Percentiles rank a stretch among this genome's conserved stretches.
Evolutionary conservation across 2,888 invertebrate genomes (phyloP).

Genomic region (Lepidonotus clava): DNA sequence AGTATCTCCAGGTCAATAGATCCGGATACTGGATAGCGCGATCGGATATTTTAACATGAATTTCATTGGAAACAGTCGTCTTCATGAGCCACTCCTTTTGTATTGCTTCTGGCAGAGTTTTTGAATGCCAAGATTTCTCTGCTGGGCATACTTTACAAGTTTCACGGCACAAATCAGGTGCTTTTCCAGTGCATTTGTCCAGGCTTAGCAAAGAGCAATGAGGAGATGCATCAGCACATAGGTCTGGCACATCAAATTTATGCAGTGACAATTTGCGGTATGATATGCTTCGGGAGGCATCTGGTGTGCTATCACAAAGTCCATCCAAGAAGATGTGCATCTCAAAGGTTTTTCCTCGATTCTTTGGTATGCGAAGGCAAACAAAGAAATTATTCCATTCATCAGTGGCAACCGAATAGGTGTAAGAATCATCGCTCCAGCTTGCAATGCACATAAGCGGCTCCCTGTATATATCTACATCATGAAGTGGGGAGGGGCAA

Average conservation of each 20-base stretch:
- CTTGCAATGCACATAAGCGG: slow-evolving; percentile 17
- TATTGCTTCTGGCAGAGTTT: background rate
- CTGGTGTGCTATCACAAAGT: background rate
- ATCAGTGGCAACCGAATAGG: slow-evolving; percentile 20
- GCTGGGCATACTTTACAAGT: background rate
- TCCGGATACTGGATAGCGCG: slow-evolving; percentile 23
- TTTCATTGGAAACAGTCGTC: background rate
- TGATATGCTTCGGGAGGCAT: background rate
- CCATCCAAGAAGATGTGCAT: slow-evolving; percentile 42
- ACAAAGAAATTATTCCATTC: slow-evolving; percentile 51
- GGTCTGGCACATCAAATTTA: background rate
- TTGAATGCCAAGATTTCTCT: background rate
- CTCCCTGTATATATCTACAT: background rate
- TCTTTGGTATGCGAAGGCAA: background rate
- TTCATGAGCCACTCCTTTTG: slow-evolving; percentile 24
- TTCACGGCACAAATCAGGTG: slow-evolving; percentile 15
- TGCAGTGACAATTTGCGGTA: background rate
- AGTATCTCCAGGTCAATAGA: background rate
- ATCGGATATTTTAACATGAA: background rate
- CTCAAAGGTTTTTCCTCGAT: background rate
- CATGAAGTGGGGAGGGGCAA: slow-evolving; percentile 6
- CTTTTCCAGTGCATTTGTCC: background rate
- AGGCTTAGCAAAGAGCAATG: background rate
- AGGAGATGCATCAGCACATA: slow-evolving; percentile 16
- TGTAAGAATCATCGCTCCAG: background rate